phyloP scores from a whole-genome alignment of 2,888 invertebrate species.

The Unio pictorum region DNA sequence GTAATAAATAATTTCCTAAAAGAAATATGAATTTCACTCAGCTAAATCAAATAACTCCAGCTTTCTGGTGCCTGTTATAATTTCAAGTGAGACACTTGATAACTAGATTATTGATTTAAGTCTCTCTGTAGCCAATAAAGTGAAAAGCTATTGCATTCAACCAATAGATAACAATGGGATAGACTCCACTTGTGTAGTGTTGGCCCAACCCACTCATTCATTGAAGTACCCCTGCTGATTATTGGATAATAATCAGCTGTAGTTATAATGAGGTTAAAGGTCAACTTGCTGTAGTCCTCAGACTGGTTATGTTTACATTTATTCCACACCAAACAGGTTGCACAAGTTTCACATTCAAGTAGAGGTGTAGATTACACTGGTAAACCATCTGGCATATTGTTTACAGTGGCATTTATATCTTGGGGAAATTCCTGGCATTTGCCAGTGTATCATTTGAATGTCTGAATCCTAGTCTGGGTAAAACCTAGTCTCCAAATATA shows the following conservation, averaged over 20 bases:
- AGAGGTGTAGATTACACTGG: constrained; percentile 12
- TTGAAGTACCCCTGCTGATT: constrained; percentile 13
- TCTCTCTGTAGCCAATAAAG: no score
- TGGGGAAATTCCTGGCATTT: constrained; percentile 14
- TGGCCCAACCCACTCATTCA: no score
- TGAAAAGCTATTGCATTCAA: no score
- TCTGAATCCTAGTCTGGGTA: no score
- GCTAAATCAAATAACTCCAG: no score
- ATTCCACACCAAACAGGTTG: constrained; percentile 3
- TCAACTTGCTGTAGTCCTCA: constrained; percentile 35
- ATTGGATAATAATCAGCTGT: constrained; percentile 18
- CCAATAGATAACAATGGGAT: no score
- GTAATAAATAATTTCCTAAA: no score
- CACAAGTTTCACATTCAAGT: constrained; percentile 3
- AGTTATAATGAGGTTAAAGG: constrained; percentile 28
- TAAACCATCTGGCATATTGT: constrained; percentile 22
- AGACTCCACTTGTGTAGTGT: no score
- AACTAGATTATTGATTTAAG: no score
- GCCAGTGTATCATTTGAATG: constrained; percentile 4
- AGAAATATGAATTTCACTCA: no score
- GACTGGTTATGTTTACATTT: constrained; percentile 20
- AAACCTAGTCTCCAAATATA: constrained; percentile 21
- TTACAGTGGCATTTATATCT: constrained; percentile 22
- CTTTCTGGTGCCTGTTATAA: no score
- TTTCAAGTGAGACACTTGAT: no score